phyloP scores from a whole-genome alignment of 2,113 vertebrate genomes.

The Ciconia boyciana region DNA sequence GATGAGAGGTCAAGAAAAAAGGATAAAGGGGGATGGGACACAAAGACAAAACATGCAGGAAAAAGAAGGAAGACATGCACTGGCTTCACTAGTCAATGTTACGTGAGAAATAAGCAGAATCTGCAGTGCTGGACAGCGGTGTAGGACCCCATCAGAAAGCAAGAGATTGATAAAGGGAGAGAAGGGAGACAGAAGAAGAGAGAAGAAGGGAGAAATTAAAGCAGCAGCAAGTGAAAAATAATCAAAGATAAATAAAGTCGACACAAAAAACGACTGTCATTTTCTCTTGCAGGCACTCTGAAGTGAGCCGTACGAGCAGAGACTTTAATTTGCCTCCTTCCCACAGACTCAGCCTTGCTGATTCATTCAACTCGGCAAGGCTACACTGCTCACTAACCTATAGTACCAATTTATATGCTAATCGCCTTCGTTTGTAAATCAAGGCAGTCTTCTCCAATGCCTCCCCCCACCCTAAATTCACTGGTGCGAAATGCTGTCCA shows the following conservation, averaged over 20 bases:
- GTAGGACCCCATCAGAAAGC: background rate
- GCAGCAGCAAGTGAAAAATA: background rate
- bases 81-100: background rate
- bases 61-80: background rate
- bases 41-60: background rate
- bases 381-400: background rate
- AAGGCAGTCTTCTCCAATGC: background rate
- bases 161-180: background rate
- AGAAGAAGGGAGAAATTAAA: background rate
- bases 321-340: slow-evolving; percentile 46
- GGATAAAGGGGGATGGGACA: background rate
- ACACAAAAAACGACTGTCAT: slow-evolving; percentile 32
- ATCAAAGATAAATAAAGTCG: slow-evolving; percentile 35
- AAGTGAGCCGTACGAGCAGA: background rate
- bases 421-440: slow-evolving; percentile 44
- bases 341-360: background rate
- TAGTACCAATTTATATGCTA: slow-evolving; percentile 68
- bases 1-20: background rate
- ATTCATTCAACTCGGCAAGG: background rate
- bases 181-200: background rate
- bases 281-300: background rate
- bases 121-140: background rate
- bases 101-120: background rate
- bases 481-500: background rate
- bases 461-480: background rate